Evolutionary conservation across 2,113 vertebrate genomes (phyloP).

Genomic region (Pycnonotus jocosus): DNA sequence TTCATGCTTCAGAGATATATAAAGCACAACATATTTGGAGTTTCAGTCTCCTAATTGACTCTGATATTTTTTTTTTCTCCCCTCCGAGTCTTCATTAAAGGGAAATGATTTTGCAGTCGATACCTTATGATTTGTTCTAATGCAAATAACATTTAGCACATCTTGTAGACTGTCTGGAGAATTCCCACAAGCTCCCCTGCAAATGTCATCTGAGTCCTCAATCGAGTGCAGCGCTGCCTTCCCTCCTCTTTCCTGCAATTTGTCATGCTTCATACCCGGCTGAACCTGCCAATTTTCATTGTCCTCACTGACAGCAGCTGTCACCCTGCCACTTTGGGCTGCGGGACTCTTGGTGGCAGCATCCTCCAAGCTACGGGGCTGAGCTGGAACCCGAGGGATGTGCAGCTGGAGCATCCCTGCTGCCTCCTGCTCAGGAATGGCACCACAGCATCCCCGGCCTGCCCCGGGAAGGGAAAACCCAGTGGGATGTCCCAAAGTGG

Average conservation of each 20-base stretch:
- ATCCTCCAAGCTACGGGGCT: slow-evolving; percentile 39
- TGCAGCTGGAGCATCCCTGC: neutral
- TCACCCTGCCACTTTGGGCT: slow-evolving; percentile 15
- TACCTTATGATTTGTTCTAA: slow-evolving; percentile 43
- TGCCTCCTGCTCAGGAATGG: neutral
- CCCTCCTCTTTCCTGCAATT: slow-evolving; percentile 49
- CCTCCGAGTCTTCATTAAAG: slow-evolving; percentile 30
- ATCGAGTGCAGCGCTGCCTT: slow-evolving; percentile 9
- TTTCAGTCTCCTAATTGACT: neutral
- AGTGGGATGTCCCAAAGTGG: neutral
- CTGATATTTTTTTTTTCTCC: neutral
- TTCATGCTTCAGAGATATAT: neutral
- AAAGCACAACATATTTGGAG: neutral
- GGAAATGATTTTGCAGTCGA: slow-evolving; percentile 27
- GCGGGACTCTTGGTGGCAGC: slow-evolving; percentile 56
- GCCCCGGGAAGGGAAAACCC: neutral
- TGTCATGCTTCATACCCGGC: slow-evolving; percentile 58
- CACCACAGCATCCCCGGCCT: neutral
- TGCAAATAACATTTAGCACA: slow-evolving; percentile 44
- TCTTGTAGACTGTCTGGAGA: slow-evolving; percentile 46
- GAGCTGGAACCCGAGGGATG: neutral
- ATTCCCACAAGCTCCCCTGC: slow-evolving; percentile 49
- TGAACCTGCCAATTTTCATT: slow-evolving; percentile 57
- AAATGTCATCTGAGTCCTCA: slow-evolving; percentile 54
- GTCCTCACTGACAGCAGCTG: slow-evolving; percentile 41